Evolutionary conservation across 2,113 vertebrate genomes (phyloP).

Genomic region (Perccottus glenii): DNA sequence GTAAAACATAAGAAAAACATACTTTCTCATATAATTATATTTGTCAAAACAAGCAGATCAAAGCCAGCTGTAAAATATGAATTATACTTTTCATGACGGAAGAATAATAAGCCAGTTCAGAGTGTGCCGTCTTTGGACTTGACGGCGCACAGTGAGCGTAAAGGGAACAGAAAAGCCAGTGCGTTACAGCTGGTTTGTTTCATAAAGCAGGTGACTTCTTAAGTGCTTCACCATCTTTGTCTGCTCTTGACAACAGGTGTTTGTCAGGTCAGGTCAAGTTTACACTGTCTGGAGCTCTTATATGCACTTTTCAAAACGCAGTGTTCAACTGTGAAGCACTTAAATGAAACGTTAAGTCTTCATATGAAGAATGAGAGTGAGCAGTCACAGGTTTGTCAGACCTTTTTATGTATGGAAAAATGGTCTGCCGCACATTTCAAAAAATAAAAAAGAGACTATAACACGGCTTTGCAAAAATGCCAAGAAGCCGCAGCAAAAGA

Average conservation of each 20-base stretch:
- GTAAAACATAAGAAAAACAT: conserved; percentile 2
- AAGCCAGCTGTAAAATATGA: conserved; percentile 12
- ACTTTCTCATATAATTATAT: background rate
- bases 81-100: background rate
- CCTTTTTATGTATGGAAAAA: too few species aligned
- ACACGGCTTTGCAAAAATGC: conserved; percentile 15
- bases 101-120: background rate
- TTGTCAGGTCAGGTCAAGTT: conserved; percentile 25
- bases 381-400: conserved; percentile 1
- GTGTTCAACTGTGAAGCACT: background rate
- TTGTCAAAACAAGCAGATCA: background rate
- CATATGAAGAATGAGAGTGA: too few species aligned
- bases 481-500: conserved; percentile 54
- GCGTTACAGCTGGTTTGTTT: conserved; percentile 30
- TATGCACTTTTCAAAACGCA: conserved; percentile 1
- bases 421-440: conserved; percentile 6
- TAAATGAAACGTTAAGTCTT: background rate
- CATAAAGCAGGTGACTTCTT: conserved; percentile 39
- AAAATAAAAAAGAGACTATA: conserved; percentile 22
- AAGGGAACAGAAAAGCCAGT: conserved; percentile 17
- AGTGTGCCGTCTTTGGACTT: background rate
- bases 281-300: conserved; percentile 2
- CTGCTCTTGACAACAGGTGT: conserved; percentile 47
- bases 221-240: conserved; percentile 51
- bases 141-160: background rate